Evolutionary conservation across 2,797 vertebrate genomes (phyloP), one percentile per base, ranked within the genome.

Genomic region (Eospalax fontanierii): DNA sequence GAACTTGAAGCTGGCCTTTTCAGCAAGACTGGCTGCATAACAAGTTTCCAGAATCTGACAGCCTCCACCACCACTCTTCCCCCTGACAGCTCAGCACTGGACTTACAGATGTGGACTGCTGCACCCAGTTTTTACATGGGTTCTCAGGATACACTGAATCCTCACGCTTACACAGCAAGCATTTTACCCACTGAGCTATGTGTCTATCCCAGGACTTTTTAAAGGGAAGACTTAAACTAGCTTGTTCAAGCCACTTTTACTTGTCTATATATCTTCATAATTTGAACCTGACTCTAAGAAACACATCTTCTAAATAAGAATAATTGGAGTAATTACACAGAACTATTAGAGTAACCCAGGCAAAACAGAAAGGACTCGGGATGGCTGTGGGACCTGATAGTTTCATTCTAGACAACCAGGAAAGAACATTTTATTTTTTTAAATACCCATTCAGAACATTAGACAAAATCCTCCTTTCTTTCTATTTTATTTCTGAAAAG

Each of bases 341-440:
- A 91, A 68, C n/a, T 59, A 65, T 57, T 70, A 54, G 2, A 88
- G 30, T 8, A 15, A 30, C 6, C 35, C 57, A 38, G 33, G 3
- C 8, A 19, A 35, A 78, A 10, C 8, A 40, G 63, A 82, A 30
- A 54, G 46, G 81, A 38, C 22, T 33, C 1, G 4, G 54, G 33
- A 66, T 63, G 33, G 80, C 33, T 24, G 54, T 24, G 80, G 50
- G 50, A 85, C 12, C 61, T 71, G 84, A 71, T 1, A 10, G 89
- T 89, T 71, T 93, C 26, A 91, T 80, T 54, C 33, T 87, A 78
- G 54, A 81, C 33, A 40, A 61, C 35, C n/a, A 75, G 54, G 70
- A 90, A 70, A 10, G 40, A 50, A 65, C 50, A 54, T 7, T 38
- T 54, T 87, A 46, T 38, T 22, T 54, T 38, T 89, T 71, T 68